Percentiles rank a stretch among this genome's conserved stretches.
These are phyloP conservation scores for Castor canadensis DNA, from an alignment of 2,113 vertebrate species.

Conservation along the genomic window DNA sequence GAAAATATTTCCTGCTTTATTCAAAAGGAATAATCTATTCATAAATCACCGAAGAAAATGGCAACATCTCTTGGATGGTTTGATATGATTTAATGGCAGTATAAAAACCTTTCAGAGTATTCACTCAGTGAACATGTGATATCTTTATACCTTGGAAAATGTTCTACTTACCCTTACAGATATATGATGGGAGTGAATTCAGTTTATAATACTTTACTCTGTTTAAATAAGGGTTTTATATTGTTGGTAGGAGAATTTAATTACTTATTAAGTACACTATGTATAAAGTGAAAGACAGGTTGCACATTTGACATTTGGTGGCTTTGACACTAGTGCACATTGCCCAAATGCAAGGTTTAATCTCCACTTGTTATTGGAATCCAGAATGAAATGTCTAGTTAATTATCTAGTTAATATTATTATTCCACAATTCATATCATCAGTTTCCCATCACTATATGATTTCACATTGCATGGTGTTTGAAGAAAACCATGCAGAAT, in stretches of 20 bases:
- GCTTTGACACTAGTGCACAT: not conserved
- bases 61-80: not conserved
- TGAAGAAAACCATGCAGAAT: constrained; percentile 51
- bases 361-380: not conserved
- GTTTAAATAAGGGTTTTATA: constrained; percentile 38
- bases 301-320: not conserved
- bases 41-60: constrained; percentile 46
- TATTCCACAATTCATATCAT: constrained; percentile 68
- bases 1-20: constrained; percentile 48
- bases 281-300: not conserved
- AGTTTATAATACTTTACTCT: constrained; percentile 36
- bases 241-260: constrained; percentile 33
- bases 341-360: not conserved
- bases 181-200: constrained; percentile 45
- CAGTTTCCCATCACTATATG: not conserved
- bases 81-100: constrained; percentile 31
- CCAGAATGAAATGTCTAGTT: constrained; percentile 23
- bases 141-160: constrained; percentile 48
- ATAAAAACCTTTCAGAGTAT: constrained; percentile 41
- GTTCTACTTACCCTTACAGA: constrained; percentile 27
- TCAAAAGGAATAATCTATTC: constrained; percentile 49
- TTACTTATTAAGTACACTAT: not conserved
- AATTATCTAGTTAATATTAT: not conserved
- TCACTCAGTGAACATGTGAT: constrained; percentile 5
- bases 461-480: constrained; percentile 70